Percentiles rank a stretch among this genome's conserved stretches.
phyloP scores from a whole-genome alignment of 1,140 invertebrate species.

The Globodera rostochiensis region DNA sequence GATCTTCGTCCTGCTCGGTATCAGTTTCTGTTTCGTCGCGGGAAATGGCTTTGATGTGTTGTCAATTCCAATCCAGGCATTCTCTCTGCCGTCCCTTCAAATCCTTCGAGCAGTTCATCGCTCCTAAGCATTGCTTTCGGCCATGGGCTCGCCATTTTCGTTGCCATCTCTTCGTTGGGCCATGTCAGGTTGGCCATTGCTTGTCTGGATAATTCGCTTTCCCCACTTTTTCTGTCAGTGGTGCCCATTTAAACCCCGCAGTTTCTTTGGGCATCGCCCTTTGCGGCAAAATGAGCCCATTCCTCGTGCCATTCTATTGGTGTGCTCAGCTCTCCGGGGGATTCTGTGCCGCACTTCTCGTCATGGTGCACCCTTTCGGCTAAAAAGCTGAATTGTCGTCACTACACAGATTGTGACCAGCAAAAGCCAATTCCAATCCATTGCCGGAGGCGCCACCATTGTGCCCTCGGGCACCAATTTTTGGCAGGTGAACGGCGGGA shows the following conservation, averaged over 20 bases:
- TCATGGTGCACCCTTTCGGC: slow-evolving; percentile 50
- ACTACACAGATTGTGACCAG: slow-evolving; percentile 37
- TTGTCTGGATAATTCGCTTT: slow-evolving; percentile 20
- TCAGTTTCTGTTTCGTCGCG: neutral
- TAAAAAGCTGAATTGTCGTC: neutral
- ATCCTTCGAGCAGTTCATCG: neutral
- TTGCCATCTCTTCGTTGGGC: slow-evolving; percentile 36
- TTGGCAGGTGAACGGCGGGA: slow-evolving; percentile 28
- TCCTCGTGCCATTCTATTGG: slow-evolving; percentile 58
- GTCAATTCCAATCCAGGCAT: slow-evolving; percentile 29
- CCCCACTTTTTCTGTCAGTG: slow-evolving; percentile 51
- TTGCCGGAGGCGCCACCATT: slow-evolving; percentile 35
- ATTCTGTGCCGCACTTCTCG: slow-evolving; percentile 63
- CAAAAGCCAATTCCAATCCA: slow-evolving; percentile 40
- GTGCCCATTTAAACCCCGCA: slow-evolving; percentile 67
- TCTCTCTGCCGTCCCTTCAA: slow-evolving; percentile 36
- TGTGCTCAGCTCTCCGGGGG: slow-evolving; percentile 64
- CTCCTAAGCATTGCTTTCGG: slow-evolving; percentile 39
- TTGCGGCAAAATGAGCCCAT: slow-evolving; percentile 55
- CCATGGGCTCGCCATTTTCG: slow-evolving; percentile 48
- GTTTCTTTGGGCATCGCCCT: slow-evolving; percentile 64
- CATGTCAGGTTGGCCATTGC: slow-evolving; percentile 36
- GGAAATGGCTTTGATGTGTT: neutral
- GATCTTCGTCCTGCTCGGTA: slow-evolving; percentile 39
- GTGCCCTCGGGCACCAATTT: neutral